Percentiles rank a stretch among this genome's conserved stretches.
These are phyloP conservation scores for Diabrotica virgifera DNA, from an alignment of 1,140 invertebrate species.

Conservation along the genomic window DNA sequence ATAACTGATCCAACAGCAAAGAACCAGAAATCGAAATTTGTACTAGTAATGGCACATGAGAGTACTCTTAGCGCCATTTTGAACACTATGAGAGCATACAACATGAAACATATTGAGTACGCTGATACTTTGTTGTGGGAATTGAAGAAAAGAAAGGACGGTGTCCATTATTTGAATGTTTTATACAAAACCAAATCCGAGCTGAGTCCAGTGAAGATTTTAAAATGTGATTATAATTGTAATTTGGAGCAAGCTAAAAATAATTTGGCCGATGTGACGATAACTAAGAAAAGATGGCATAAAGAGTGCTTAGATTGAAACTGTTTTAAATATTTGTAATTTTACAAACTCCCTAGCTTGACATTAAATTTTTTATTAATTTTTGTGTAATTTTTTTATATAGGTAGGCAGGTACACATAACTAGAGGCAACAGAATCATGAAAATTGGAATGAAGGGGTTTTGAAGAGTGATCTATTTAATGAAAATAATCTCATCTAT, in stretches of 20 bases:
- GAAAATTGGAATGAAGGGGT: too few relatives aligned
- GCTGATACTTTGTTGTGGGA: slow-evolving; percentile 71
- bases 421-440: too few relatives aligned
- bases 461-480: too few relatives aligned
- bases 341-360: too few relatives aligned
- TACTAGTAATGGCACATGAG: slow-evolving; percentile 80
- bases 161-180: slow-evolving; percentile 51
- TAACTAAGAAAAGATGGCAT: too few relatives aligned
- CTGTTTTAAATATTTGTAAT: too few relatives aligned
- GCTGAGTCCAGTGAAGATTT: slow-evolving; percentile 54
- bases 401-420: too few relatives aligned
- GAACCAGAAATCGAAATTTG: slow-evolving; percentile 55
- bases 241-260: slow-evolving; percentile 45
- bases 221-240: slow-evolving; percentile 58
- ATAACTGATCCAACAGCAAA: not conserved
- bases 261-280: too few relatives aligned
- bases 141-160: slow-evolving; percentile 51
- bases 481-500: too few relatives aligned
- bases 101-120: slow-evolving; percentile 71
- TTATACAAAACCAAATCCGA: slow-evolving; percentile 61
- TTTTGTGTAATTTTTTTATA: too few relatives aligned
- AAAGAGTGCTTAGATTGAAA: too few relatives aligned
- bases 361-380: too few relatives aligned
- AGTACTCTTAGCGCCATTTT: slow-evolving; percentile 75
- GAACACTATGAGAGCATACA: slow-evolving; percentile 68